Conservation (phyloP, 2,888 invertebrate genomes). For the Mimumesa dahlbomi region DNA sequence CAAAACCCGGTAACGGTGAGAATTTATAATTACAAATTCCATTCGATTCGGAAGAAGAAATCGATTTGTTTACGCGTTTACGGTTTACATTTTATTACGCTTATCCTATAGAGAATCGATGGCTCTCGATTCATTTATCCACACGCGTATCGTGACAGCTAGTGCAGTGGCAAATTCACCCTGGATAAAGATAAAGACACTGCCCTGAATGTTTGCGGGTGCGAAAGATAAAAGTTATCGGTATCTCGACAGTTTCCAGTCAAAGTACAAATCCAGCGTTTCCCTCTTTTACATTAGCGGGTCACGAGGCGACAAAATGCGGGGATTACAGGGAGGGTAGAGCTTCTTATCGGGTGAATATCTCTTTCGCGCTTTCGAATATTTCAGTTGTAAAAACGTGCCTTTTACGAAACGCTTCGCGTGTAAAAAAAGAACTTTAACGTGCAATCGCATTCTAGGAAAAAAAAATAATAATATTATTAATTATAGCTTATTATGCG, state of each 20-base stretch:
- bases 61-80: slow-evolving; percentile 3
- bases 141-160: slow-evolving; percentile 17
- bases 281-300: slow-evolving; percentile 8
- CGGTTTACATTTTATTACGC: background rate
- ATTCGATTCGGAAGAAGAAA: no score
- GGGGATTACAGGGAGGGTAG: background rate
- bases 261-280: slow-evolving; percentile 30
- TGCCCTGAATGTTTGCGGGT: slow-evolving; percentile 42
- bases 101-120: slow-evolving; percentile 13
- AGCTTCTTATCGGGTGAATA: background rate
- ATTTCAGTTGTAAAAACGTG: background rate
- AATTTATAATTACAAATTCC: no score
- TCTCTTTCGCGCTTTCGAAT: background rate
- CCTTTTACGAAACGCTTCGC: background rate
- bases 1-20: no score
- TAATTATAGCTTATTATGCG: no score
- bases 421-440: no score
- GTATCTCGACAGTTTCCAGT: background rate
- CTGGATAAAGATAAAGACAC: slow-evolving; percentile 48
- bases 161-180: slow-evolving; percentile 25
- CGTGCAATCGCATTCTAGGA: no score
- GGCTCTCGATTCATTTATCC: slow-evolving; percentile 21
- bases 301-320: slow-evolving; percentile 7
- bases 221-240: slow-evolving; percentile 47
- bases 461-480: no score